Conservation (phyloP, 2,113 vertebrate species). For the Python bivittatus region DNA sequence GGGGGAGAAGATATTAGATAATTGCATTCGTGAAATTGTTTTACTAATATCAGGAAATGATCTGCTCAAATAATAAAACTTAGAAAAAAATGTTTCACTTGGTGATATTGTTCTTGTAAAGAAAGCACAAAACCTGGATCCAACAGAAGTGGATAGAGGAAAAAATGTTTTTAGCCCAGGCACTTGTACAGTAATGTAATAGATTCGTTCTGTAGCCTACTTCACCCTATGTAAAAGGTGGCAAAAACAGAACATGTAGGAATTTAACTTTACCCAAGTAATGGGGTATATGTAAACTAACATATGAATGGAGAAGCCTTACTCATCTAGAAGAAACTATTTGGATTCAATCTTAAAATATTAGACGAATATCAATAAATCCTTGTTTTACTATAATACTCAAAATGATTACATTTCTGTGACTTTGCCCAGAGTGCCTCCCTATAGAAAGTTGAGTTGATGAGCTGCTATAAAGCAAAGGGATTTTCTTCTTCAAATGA, state of each 20-base stretch:
- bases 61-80: background rate
- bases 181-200: background rate
- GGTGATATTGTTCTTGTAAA: background rate
- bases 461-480: background rate
- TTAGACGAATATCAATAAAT: background rate
- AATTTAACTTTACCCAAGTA: background rate
- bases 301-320: background rate
- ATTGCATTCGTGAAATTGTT: background rate
- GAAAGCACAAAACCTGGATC: constrained; percentile 6
- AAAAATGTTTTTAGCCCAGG: background rate
- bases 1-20: background rate
- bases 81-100: background rate
- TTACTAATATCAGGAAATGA: background rate
- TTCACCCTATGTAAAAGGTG: background rate
- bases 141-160: background rate
- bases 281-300: background rate
- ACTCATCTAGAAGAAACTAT: background rate
- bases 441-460: background rate
- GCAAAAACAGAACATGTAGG: background rate
- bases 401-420: background rate
- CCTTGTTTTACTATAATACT: background rate
- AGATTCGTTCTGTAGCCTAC: background rate
- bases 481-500: background rate
- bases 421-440: background rate
- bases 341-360: background rate